phyloP scores from a whole-genome alignment of 2,888 invertebrate genomes.

The Hypolimnas misippus region DNA sequence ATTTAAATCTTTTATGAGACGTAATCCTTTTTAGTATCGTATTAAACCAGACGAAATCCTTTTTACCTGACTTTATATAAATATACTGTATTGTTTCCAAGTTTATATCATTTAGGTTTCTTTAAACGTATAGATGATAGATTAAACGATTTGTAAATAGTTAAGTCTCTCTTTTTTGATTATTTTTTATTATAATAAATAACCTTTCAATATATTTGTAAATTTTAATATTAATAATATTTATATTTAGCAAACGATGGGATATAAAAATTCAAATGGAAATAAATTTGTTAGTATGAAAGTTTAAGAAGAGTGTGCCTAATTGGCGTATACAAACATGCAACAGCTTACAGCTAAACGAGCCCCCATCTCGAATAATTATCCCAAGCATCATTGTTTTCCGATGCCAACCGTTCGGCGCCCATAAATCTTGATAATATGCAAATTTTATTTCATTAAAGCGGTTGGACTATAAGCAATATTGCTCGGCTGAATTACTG shows the following conservation, averaged over 20 bases:
- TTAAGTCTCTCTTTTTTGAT: too few relatives aligned
- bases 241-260: too few relatives aligned
- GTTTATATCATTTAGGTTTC: not conserved
- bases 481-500: constrained; percentile 75
- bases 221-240: too few relatives aligned
- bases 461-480: constrained; percentile 77
- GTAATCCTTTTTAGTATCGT: constrained; percentile 6
- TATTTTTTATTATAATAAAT: too few relatives aligned
- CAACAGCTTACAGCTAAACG: constrained; percentile 43
- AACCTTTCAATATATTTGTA: too few relatives aligned
- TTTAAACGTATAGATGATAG: too few relatives aligned
- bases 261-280: not conserved
- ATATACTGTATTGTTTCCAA: not conserved
- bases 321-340: constrained; percentile 21
- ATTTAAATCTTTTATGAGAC: constrained; percentile 21
- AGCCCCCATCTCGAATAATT: constrained; percentile 54
- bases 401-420: constrained; percentile 60
- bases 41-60: not conserved
- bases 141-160: too few relatives aligned
- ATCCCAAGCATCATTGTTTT: constrained; percentile 70
- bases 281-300: not conserved
- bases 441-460: constrained; percentile 84
- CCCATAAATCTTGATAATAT: constrained; percentile 81
- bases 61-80: not conserved
- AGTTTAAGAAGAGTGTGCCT: not conserved